Percentiles rank a stretch among this genome's conserved stretches.
Conservation (phyloP, 1,140 invertebrate species). For the Xylocopa sonorina region DNA sequence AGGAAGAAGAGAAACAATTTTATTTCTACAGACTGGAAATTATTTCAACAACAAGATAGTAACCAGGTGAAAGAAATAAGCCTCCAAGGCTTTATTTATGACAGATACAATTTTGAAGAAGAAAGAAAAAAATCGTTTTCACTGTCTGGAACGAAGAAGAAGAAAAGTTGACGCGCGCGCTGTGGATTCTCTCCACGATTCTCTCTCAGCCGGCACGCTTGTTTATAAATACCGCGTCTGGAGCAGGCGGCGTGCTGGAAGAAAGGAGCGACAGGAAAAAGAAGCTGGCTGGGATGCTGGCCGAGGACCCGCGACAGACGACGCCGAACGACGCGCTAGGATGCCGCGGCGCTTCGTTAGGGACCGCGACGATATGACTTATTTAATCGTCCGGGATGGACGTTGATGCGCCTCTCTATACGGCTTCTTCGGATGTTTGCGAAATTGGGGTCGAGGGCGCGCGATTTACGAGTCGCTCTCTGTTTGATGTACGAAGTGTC, state of each 20-base stretch:
- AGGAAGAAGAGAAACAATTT: no score
- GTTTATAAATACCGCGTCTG: constrained; percentile 64
- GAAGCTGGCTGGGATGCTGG: constrained; percentile 17
- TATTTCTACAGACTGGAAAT: no score
- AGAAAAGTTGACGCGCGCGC: constrained; percentile 6
- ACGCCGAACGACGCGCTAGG: constrained; percentile 38
- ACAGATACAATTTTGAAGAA: no score
- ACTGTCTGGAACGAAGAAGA: not conserved
- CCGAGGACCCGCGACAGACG: constrained; percentile 41
- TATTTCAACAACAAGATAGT: no score
- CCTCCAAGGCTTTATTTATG: no score
- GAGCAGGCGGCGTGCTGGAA: constrained; percentile 37
- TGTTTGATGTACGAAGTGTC: not conserved
- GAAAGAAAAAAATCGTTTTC: not conserved
- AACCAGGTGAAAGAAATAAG: no score
- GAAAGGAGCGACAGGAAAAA: constrained; percentile 40
- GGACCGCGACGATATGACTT: constrained; percentile 63
- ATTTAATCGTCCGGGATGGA: constrained; percentile 65
- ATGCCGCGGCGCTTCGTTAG: constrained; percentile 60
- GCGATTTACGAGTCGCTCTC: constrained; percentile 51
- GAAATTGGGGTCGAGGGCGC: constrained; percentile 10
- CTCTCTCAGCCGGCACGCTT: constrained; percentile 16
- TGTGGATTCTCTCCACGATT: not conserved
- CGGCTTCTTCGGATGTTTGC: constrained; percentile 34
- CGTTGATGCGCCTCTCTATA: constrained; percentile 43